Conservation (phyloP, 1,140 invertebrate genomes). For the Dreissena polymorpha region DNA sequence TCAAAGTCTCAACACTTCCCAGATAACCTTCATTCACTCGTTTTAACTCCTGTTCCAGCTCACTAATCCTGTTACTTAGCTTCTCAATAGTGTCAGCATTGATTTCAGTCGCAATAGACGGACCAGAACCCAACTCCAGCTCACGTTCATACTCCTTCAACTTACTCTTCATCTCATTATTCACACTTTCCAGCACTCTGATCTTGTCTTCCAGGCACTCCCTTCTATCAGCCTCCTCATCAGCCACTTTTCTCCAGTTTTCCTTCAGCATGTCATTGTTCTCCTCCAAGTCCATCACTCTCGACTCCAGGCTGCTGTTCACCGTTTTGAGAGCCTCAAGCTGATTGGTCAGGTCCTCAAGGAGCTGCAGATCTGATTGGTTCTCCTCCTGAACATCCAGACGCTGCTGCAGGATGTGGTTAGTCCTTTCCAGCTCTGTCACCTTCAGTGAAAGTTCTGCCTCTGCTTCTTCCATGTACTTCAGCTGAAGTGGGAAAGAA, state of each 20-base stretch:
- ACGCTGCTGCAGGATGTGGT: slow-evolving; percentile 65
- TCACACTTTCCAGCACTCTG: slow-evolving; percentile 65
- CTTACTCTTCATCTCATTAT: slow-evolving; percentile 70
- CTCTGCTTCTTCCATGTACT: slow-evolving; percentile 72
- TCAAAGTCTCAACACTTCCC: slow-evolving; percentile 67
- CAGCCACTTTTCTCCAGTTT: slow-evolving; percentile 74
- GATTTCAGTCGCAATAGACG: slow-evolving; percentile 64
- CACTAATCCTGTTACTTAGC: slow-evolving; percentile 51
- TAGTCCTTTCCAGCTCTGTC: slow-evolving; percentile 66
- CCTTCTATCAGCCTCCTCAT: slow-evolving; percentile 71
- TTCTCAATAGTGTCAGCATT: slow-evolving; percentile 50
- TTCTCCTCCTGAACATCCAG: slow-evolving; percentile 64
- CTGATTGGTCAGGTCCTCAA: slow-evolving; percentile 65
- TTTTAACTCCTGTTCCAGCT: slow-evolving; percentile 67
- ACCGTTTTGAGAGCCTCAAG: slow-evolving; percentile 63
- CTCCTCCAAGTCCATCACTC: slow-evolving; percentile 71
- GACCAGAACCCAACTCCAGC: slow-evolving; percentile 52
- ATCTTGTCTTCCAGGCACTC: slow-evolving; percentile 72
- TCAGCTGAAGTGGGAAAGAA: slow-evolving; percentile 61
- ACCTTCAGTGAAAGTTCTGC: slow-evolving; percentile 67
- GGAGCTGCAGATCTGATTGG: slow-evolving; percentile 50
- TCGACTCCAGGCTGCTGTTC: slow-evolving; percentile 64
- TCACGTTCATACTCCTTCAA: slow-evolving; percentile 67
- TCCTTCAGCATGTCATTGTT: slow-evolving; percentile 71
- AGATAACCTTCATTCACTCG: slow-evolving; percentile 67